Conservation (phyloP, 1,140 invertebrate species). For the Antheraea mylitta region DNA sequence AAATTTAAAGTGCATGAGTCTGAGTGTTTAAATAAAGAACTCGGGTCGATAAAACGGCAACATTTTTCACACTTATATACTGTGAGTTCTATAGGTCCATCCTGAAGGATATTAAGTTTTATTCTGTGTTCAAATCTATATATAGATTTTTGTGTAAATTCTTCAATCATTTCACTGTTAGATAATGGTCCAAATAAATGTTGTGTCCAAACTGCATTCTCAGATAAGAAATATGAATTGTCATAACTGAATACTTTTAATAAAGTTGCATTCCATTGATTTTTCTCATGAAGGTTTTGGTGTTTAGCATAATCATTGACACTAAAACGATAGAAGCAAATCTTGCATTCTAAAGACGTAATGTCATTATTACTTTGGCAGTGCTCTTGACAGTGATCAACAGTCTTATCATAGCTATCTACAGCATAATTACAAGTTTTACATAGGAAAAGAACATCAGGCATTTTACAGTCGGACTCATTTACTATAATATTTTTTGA, state of each 20-base stretch:
- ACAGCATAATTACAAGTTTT: slow-evolving; percentile 40
- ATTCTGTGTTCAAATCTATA: slow-evolving; percentile 50
- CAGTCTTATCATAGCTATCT: slow-evolving; percentile 47
- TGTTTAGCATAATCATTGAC: slow-evolving; percentile 28
- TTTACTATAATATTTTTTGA: neutral
- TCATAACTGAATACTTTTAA: slow-evolving; percentile 36
- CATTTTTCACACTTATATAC: slow-evolving; percentile 57
- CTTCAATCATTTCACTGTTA: slow-evolving; percentile 17
- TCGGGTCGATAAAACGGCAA: slow-evolving; percentile 36
- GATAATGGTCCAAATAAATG: slow-evolving; percentile 40
- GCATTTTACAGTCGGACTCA: neutral
- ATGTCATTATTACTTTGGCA: slow-evolving; percentile 23
- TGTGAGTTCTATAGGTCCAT: slow-evolving; percentile 35
- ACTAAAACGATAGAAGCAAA: slow-evolving; percentile 38
- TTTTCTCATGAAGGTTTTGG: slow-evolving; percentile 28
- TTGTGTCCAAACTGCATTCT: slow-evolving; percentile 47
- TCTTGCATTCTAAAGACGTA: slow-evolving; percentile 28
- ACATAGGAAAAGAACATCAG: slow-evolving; percentile 35
- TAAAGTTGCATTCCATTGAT: slow-evolving; percentile 11
- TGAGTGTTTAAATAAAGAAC: slow-evolving; percentile 34
- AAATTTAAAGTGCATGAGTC: slow-evolving; percentile 19
- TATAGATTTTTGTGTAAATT: slow-evolving; percentile 41
- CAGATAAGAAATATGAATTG: slow-evolving; percentile 40
- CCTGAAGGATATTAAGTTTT: slow-evolving; percentile 45
- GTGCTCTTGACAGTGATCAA: slow-evolving; percentile 54